Evolutionary conservation across 2,888 invertebrate genomes (phyloP), one percentile per base, ranked within the genome.

Genomic region (Hylaea fasciaria): DNA sequence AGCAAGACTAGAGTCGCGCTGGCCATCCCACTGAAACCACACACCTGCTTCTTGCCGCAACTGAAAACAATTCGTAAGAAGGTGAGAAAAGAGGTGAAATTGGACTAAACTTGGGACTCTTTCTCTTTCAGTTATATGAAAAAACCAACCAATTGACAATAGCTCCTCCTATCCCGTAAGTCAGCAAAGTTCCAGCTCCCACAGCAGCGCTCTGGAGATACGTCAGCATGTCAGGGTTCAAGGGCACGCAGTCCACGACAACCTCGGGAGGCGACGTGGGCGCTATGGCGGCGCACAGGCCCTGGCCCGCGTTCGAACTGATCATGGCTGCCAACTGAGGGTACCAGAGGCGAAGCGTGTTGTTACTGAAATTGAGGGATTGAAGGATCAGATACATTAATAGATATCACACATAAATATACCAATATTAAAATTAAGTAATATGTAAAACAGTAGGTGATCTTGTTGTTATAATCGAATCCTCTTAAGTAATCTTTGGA

Each of bases 321-420:
- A 95, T 94, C 81, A 96, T 95, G 55, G 96, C 94, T 69, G 97
- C 97, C 28, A 98, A 90, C 78, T 97, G 97, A 0, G 97, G 97
- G 69, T 97, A 93, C 97, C 97, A 98, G 37, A 97, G 93, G 13
- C 97, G 95, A 45, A 97, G 89, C 0, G 97, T 96, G 77, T 97
- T 97, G 68, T 96, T 90, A 17, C 96, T 95, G 84, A 13, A 82
- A 51, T 22, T 22, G 2, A 41, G 9, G 39, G 44, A 28, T 40
- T 14, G 14, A 14, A 14, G 8, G n/a, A 37, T 37, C 3, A 9
- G 32, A 32, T 28, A 28, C 28, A 28, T 32, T 7, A 9, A 32
- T 22, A 32, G 32, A 32, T 9, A 28, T 28, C 28, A 28, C 3
- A n/a, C n/a, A n/a, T n/a, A n/a, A n/a, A n/a, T n/a, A n/a, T n/a